Base-by-base conservation (phyloP, 1,140 invertebrate species). In the Gonatopus flavifemur region DNA sequence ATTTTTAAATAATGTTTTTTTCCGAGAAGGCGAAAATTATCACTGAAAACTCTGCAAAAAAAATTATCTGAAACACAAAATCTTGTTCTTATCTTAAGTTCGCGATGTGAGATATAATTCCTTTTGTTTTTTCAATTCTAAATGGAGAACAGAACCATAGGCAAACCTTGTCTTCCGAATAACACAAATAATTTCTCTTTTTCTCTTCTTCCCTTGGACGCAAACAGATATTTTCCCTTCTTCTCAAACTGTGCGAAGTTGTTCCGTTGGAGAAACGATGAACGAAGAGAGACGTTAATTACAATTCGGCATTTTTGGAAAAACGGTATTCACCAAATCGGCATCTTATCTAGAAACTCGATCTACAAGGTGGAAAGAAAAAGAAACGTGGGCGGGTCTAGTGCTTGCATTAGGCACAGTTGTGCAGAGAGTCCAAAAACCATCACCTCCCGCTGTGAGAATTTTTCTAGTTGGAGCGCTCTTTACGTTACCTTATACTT, bases 221-320 rank as follows among this genome's bases (percentile, higher is more conserved):
- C n/a, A n/a, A n/a, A n/a, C n/a, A n/a, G n/a, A n/a, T n/a, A n/a
- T n/a, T 3, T 30, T 25, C 19, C 16, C 6, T 43, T 44, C 13
- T 15, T 22, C 5, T 16, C 24, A 18, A 44, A 1, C 1, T 13
- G 8, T 21, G 28, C 39, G 39, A 50, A 54, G 35, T 22, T 54
- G 48, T 44, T 54, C 41, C 39, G 43, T 40, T 20, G 12, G 10
- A 12, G 10, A 15, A 31, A 59, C 48, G 52, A 55, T 38, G 56
- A 59, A 59, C 52, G 55, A 43, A 58, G 30, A 31, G 33, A 48
- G 47, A 46, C 57, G 36, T 61, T 61, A 59, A 61, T 61, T 61
- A 55, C 48, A 18, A 25, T n/a, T n/a, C n/a, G 30, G 44, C 49
- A 45, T 35, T 44, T 40, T 33, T 33, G 1, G 47, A 60, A 59